phyloP scores from a whole-genome alignment of 2,888 invertebrate genomes.

The Cephus rjabovi region DNA sequence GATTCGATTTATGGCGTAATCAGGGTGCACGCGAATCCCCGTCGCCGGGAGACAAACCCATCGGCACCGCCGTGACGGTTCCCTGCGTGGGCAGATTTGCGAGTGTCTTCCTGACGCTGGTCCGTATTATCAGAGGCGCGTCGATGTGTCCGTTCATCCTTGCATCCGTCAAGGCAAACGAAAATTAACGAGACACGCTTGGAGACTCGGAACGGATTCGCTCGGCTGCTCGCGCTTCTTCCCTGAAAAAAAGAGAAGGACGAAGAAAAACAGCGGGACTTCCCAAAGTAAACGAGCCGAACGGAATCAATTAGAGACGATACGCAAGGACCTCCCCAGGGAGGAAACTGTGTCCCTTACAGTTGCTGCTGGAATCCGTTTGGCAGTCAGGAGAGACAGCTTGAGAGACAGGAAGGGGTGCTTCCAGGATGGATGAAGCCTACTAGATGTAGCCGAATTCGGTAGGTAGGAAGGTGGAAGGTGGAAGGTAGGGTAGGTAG shows the following conservation, averaged over 20 bases:
- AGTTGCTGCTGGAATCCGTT: too few species aligned
- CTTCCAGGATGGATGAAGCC: too few species aligned
- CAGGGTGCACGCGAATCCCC: conserved; percentile 40
- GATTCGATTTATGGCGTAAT: conserved; percentile 64
- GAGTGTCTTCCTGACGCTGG: too few species aligned
- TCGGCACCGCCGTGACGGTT: too few species aligned
- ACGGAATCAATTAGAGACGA: conserved; percentile 38
- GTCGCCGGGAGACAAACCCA: conserved; percentile 11
- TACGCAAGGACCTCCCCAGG: conserved; percentile 8
- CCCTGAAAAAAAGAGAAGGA: not conserved
- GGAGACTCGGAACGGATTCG: conserved; percentile 16
- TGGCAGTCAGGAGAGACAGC: too few species aligned
- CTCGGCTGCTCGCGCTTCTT: conserved; percentile 1
- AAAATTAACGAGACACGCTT: conserved; percentile 31
- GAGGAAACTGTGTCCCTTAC: not conserved
- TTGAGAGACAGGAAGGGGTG: too few species aligned
- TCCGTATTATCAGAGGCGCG: too few species aligned
- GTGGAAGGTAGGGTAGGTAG: conserved; percentile 20
- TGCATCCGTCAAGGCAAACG: conserved; percentile 26
- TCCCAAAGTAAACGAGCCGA: conserved; percentile 23
- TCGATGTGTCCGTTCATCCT: too few species aligned
- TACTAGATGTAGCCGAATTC: too few species aligned
- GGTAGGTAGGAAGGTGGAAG: not conserved
- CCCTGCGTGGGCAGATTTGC: too few species aligned
- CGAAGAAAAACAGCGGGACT: conserved; percentile 20